Evolutionary conservation across 2,113 vertebrate species (phyloP).

Genomic region (Poeciliopsis occidentalis): DNA sequence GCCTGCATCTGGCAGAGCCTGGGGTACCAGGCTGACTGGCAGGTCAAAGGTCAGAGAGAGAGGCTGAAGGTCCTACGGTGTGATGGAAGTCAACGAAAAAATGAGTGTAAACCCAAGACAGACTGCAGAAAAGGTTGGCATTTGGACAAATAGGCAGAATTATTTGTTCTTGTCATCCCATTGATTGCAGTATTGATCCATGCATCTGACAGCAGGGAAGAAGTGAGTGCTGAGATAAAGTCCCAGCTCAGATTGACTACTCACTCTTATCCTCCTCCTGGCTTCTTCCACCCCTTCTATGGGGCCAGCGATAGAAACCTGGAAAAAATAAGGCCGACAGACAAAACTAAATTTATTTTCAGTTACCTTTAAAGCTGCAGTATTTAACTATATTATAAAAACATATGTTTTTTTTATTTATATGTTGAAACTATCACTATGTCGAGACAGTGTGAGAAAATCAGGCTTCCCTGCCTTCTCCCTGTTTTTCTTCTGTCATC

Average conservation of each 20-base stretch:
- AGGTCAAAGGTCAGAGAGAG: constrained; percentile 83
- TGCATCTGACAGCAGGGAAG: constrained; percentile 33
- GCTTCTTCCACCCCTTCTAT: constrained; percentile 81
- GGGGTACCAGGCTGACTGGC: constrained; percentile 73
- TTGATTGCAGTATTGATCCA: constrained; percentile 56
- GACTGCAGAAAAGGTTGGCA: neutral
- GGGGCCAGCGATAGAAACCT: constrained; percentile 84
- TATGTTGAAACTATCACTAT: too few relatives aligned
- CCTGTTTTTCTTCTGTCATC: too few relatives aligned
- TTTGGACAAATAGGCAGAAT: constrained; percentile 51
- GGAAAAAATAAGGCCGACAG: neutral
- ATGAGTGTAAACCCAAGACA: neutral
- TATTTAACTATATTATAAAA: too few relatives aligned
- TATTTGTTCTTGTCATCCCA: constrained; percentile 10
- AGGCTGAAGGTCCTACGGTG: constrained; percentile 79
- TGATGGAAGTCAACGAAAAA: neutral
- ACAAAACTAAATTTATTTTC: neutral
- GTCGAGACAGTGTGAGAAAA: too few relatives aligned
- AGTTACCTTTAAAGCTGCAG: neutral
- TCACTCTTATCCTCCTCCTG: constrained; percentile 80
- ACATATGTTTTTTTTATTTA: too few relatives aligned
- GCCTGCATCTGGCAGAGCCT: constrained; percentile 73
- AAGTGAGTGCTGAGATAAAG: constrained; percentile 50
- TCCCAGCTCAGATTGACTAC: constrained; percentile 38
- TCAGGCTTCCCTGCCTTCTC: too few relatives aligned